A percentile compares a stretch with the other conserved stretches of the same genome.
Conservation (phyloP, 2,113 vertebrate species). For the Rhineura floridana region DNA sequence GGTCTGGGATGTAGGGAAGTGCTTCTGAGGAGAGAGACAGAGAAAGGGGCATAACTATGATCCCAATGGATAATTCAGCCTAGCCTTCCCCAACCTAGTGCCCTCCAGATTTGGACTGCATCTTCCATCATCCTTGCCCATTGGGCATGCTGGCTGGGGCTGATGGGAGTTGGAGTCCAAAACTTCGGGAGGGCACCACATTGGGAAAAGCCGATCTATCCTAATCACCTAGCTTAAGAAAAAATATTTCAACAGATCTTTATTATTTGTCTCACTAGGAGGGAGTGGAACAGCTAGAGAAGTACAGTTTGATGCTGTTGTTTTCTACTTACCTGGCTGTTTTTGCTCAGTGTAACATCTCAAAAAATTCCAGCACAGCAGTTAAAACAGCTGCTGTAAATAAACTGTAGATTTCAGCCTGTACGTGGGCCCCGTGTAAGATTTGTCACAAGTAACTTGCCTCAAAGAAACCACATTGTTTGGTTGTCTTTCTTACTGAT, state of each 20-base stretch:
- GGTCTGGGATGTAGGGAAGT: slow-evolving; percentile 18
- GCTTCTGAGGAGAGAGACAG: slow-evolving; percentile 13
- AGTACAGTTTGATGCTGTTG: not conserved
- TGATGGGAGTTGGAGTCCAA: not conserved
- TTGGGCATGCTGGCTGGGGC: not conserved
- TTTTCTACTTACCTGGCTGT: not conserved
- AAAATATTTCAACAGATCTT: not conserved
- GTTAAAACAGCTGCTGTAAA: not conserved
- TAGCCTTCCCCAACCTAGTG: not conserved
- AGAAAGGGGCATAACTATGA: not conserved
- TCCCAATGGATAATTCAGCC: not conserved
- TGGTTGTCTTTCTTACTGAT: too few species aligned
- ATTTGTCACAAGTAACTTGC: not conserved
- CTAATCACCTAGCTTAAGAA: not conserved
- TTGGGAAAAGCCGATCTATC: too few species aligned
- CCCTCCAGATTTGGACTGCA: not conserved
- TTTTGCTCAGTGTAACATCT: not conserved
- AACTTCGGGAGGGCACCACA: not conserved
- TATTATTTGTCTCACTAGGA: not conserved
- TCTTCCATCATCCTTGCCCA: not conserved
- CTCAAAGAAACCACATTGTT: not conserved
- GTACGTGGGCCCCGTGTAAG: not conserved
- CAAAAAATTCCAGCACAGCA: not conserved
- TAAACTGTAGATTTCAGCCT: not conserved
- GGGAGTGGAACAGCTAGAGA: not conserved